phyloP scores from a whole-genome alignment of 2,113 vertebrate genomes.

The Numida meleagris region DNA sequence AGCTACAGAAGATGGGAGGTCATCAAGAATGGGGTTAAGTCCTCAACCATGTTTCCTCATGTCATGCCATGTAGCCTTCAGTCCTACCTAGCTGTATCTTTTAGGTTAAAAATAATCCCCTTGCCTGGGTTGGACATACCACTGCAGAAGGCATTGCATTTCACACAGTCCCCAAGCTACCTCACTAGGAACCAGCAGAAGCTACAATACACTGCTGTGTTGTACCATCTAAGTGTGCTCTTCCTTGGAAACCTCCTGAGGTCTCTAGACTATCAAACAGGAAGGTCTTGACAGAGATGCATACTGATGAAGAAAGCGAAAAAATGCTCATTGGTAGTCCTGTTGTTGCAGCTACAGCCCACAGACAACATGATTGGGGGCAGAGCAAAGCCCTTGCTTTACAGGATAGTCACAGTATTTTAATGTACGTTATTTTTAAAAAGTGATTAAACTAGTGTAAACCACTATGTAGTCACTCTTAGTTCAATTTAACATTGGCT shows the following conservation, averaged over 20 bases:
- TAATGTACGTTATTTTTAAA: neutral
- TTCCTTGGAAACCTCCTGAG: neutral
- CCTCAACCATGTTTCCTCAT: neutral
- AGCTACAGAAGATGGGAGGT: neutral
- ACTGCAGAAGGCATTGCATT: neutral
- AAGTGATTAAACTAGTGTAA: neutral
- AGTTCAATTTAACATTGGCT: constrained; percentile 1
- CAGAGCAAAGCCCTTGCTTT: neutral
- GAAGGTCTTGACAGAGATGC: neutral
- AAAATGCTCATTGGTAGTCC: neutral
- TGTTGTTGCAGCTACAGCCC: neutral
- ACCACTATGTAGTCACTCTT: neutral
- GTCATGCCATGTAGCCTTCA: neutral
- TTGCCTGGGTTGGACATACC: neutral
- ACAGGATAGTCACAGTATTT: neutral
- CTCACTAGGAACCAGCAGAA: neutral
- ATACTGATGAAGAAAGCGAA: neutral
- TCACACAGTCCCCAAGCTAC: neutral
- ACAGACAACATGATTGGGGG: neutral
- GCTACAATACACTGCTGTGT: accelerated
- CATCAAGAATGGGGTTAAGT: neutral
- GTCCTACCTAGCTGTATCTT: neutral
- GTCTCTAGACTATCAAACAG: neutral
- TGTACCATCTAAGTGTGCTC: neutral
- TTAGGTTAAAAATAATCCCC: neutral